Evolutionary conservation across 53 echinoderm and acorn worm genomes (phyloP), one percentile per base, ranked within the genome.

Genomic region (Astropecten irregularis): DNA sequence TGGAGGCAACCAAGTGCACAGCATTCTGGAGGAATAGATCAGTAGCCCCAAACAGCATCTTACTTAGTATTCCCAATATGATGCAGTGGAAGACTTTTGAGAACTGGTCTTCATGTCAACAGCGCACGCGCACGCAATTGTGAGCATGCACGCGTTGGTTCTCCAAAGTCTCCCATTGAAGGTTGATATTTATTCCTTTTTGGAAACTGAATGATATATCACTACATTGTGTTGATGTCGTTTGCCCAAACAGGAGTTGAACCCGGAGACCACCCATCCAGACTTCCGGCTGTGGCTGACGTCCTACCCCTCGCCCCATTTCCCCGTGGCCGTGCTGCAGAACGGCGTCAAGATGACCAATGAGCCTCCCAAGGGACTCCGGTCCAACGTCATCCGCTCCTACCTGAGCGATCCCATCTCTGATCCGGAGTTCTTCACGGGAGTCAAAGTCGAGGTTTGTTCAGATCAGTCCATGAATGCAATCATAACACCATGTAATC

Each of bases 331-430:
- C 47, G 95, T 93, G 21, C 76, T 94, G 28, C 95, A 95, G 88
- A 94, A 94, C 19, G 94, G 99, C 3, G 94, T 99, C 59, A 99
- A 99, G 77, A 99, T 99, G 99, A 99, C 99, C 90, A 99, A 99
- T 28, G 95, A 99, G 39, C 94, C 99, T 3, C 99, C 99, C 5
- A 95, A 92, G 74, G 99, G 99, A 27, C 87, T 99, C 13, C 62
- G 93, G 23, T 92, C 99, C 49, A 99, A 99, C 89, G 73, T 99
- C 82, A 83, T 99, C 51, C 88, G 95, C 44, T 99, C 99, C 53
- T 99, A 99, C 74, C 92, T 92, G 19, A 94, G 99, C 40, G 99
- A 99, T 74, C 99, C 99, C 22, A 90, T 99, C 83, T 99, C 99
- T 23, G 99, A 99, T 64, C 99, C 92, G 20, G 99, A 99, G 49